A percentile compares a stretch with the other conserved stretches of the same genome.
phyloP scores from a whole-genome alignment of 2,888 invertebrate species.

The Tridacna gigas region DNA sequence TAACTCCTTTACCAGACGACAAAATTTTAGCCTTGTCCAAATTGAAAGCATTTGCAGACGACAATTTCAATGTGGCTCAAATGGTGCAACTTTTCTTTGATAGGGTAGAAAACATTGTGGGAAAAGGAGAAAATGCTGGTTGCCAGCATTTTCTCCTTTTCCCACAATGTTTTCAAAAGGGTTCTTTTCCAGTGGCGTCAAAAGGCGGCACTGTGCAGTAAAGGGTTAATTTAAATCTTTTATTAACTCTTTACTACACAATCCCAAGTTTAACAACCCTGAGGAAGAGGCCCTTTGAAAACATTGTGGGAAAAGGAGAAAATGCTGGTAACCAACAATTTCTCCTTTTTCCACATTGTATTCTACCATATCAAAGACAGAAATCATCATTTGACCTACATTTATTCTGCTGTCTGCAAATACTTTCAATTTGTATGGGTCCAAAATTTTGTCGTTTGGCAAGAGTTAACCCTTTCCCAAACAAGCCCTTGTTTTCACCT shows the following conservation, averaged over 20 bases:
- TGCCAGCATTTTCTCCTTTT: conserved; percentile 9
- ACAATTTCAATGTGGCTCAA: too few species aligned
- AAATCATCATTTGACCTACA: background rate
- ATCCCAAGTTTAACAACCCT: too few species aligned
- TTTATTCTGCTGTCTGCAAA: too few species aligned
- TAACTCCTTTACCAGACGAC: too few species aligned
- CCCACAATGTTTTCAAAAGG: conserved; percentile 1
- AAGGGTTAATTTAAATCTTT: too few species aligned
- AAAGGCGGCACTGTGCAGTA: background rate
- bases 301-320: conserved; percentile 10
- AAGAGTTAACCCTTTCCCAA: too few species aligned
- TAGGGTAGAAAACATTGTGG: background rate
- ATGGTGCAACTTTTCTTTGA: background rate
- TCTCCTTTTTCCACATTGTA: background rate
- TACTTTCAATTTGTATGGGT: too few species aligned
- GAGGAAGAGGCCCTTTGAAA: background rate
- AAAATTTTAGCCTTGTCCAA: too few species aligned
- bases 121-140: conserved; percentile 4
- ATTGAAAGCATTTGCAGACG: background rate
- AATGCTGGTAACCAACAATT: background rate
- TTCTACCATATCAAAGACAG: background rate
- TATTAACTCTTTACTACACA: too few species aligned
- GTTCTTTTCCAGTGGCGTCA: background rate
- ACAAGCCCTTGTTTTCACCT: too few species aligned
- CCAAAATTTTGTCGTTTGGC: too few species aligned